Evolutionary conservation across 1,140 invertebrate species (phyloP), one percentile per base, ranked within the genome.

Genomic region (Drosophila azteca): DNA sequence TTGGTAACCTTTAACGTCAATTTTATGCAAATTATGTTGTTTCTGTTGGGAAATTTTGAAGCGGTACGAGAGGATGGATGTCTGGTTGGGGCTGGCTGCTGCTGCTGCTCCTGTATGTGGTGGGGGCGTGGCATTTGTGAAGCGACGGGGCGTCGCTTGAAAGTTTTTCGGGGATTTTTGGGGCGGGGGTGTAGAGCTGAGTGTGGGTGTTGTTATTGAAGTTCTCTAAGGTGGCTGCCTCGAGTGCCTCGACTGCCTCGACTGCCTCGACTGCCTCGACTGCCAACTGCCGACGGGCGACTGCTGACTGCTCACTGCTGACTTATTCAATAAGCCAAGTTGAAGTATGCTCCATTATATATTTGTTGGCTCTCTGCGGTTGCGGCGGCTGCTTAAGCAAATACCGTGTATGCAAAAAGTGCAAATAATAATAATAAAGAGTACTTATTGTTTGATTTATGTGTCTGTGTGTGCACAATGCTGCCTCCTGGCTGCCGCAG

Each of bases 371-470:
- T 35, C 71, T 35, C 24, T 70, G 59, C 20, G 73, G 46, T 44
- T 79, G 54, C 15, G 20, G 39, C 50, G 9, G 35, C 61, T 81
- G 77, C 87, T 89, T 85, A 90, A 79, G 77, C 55, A 81, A 90
- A 85, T 81, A 90, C 81, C 81, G 65, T 82, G 54, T 88, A 88
- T 88, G 84, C 83, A 88, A 88, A 90, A 90, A 90, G 89, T 90
- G 89, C 89, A 90, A 90, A 90, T 90, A 90, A 90, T 90, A 90
- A 90, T 90, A 90, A 90, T 90, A 90, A 90, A 90, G 89, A 90
- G 89, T 90, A 90, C 89, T 90, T 90, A 90, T 90, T 90, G 79
- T 90, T 90, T 90, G 89, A 90, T 90, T 90, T 90, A 90, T 90
- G 89, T 76, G 89, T 90, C 89, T 90, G 89, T 90, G 73, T 90